These are phyloP conservation scores for Amphipoea lucens DNA, from an alignment of 2,888 invertebrate genomes.

Conservation along the genomic window DNA sequence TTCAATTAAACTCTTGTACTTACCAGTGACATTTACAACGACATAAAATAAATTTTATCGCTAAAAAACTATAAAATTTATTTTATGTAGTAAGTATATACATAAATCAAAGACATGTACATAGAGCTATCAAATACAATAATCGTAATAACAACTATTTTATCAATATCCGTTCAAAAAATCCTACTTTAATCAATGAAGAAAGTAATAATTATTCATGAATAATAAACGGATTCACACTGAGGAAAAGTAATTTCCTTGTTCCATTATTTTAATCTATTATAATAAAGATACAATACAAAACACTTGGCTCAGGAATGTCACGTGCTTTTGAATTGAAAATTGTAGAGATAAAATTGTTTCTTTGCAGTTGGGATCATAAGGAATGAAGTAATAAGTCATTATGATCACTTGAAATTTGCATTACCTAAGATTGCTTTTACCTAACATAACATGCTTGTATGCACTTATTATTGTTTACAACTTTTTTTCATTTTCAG, in stretches of 20 bases:
- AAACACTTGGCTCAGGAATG: not conserved
- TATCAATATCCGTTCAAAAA: slow-evolving; percentile 1
- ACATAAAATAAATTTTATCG: not conserved
- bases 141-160: not conserved
- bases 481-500: not conserved
- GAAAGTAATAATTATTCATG: slow-evolving; percentile 1
- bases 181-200: not conserved
- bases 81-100: not conserved
- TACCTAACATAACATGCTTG: not conserved
- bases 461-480: not conserved
- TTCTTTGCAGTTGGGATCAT: not conserved
- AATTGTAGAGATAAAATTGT: not conserved
- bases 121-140: not conserved
- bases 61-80: not conserved
- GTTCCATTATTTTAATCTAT: slow-evolving; percentile 7
- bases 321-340: not conserved
- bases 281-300: not conserved
- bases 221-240: not conserved
- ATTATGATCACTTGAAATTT: not conserved
- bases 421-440: not conserved
- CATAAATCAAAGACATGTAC: slow-evolving; percentile 6
- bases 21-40: not conserved
- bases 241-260: slow-evolving; percentile 7
- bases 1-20: slow-evolving; percentile 9
- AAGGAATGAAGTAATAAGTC: not conserved